Evolutionary conservation across 2,797 vertebrate species (phyloP).

Genomic region (Nothura maculosa): DNA sequence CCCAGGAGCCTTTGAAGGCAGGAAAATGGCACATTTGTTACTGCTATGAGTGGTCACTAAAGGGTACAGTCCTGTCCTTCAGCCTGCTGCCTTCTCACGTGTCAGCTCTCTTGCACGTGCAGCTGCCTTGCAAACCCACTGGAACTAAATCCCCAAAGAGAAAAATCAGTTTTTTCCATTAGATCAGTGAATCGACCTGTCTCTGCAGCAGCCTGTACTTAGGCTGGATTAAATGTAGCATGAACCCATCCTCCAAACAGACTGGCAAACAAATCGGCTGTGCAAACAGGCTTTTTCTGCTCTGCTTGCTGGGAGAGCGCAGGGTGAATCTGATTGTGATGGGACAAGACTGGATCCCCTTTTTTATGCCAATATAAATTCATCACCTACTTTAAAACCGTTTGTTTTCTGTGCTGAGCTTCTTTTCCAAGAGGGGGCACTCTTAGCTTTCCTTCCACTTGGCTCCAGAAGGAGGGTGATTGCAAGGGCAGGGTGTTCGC

Average conservation of each 20-base stretch:
- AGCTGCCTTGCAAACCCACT: neutral
- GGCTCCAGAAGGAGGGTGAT: neutral
- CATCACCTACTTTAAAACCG: neutral
- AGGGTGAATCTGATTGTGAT: neutral
- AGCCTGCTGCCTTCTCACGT: neutral
- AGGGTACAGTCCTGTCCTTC: rapidly evolving
- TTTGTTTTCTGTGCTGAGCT: neutral
- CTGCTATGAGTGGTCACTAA: neutral
- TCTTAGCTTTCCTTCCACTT: neutral
- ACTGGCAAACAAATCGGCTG: neutral
- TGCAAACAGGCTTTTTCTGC: neutral
- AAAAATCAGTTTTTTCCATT: neutral
- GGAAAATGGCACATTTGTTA: neutral
- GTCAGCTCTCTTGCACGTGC: neutral
- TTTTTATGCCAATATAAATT: neutral
- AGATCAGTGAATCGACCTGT: neutral
- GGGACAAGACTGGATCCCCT: neutral
- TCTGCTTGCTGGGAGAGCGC: neutral
- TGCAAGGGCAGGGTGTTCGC: neutral
- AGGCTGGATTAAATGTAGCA: constrained; percentile 33
- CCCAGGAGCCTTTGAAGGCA: neutral
- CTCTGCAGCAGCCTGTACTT: neutral
- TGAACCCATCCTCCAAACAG: constrained; percentile 18
- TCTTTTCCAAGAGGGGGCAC: constrained; percentile 57
- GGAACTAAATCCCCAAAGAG: neutral